Percentiles rank a stretch among this genome's conserved stretches.
These are phyloP conservation scores for Chrosomus eos DNA, from an alignment of 2,797 vertebrate species.

Conservation along the genomic window DNA sequence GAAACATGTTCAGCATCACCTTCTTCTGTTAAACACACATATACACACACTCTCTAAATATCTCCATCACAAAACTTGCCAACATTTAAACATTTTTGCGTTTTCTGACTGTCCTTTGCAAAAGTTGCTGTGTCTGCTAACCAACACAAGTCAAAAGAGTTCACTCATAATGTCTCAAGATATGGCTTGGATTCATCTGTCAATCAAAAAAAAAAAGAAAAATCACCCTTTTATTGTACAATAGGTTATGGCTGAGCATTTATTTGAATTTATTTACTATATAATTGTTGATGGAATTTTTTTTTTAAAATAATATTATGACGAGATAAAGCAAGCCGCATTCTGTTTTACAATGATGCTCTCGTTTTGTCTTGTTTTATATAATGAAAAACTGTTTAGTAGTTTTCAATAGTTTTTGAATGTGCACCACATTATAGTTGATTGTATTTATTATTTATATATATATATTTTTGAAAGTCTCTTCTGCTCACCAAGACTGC, in stretches of 20 bases:
- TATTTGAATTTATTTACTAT: not conserved
- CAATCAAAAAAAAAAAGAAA: too few relatives aligned
- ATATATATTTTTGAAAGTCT: too few relatives aligned
- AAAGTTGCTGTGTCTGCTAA: not conserved
- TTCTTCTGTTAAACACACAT: slow-evolving; percentile 82
- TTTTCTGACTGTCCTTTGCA: not conserved
- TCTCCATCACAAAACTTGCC: not conserved
- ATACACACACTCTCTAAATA: not conserved
- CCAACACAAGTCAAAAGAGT: not conserved
- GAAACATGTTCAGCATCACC: slow-evolving; percentile 91
- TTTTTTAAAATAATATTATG: too few relatives aligned
- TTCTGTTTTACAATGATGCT: too few relatives aligned
- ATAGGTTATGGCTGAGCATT: too few relatives aligned
- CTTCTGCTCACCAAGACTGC: too few relatives aligned
- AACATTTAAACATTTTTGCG: not conserved
- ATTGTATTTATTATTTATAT: too few relatives aligned
- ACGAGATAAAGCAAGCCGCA: too few relatives aligned
- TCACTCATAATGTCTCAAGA: not conserved
- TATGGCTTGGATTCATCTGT: not conserved
- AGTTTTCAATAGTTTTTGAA: too few relatives aligned
- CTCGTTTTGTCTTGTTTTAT: too few relatives aligned
- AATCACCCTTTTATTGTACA: not conserved
- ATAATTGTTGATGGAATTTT: not conserved
- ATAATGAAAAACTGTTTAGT: too few relatives aligned
- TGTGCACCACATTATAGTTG: too few relatives aligned